phyloP scores from a whole-genome alignment of 2,797 vertebrate species.

The Enteromius afrohamiltoni region DNA sequence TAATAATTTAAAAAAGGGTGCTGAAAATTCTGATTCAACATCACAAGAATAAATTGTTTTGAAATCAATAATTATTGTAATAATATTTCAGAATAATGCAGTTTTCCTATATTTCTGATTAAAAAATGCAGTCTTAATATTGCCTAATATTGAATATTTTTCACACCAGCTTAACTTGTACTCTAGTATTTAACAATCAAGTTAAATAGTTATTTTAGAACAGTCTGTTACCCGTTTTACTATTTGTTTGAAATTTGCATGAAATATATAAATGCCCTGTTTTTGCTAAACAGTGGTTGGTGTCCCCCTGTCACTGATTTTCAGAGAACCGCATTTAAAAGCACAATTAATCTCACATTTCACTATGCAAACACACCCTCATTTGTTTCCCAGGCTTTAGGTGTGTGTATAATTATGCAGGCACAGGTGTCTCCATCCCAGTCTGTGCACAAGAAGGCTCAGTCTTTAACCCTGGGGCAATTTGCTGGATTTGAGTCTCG shows the following conservation, averaged over 20 bases:
- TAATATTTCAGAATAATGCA: not conserved
- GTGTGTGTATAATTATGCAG: conserved; percentile 21
- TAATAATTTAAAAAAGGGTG: not conserved
- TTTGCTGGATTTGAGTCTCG: not conserved
- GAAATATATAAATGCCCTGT: not conserved
- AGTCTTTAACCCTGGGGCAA: not conserved
- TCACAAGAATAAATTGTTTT: not conserved
- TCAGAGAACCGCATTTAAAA: not conserved
- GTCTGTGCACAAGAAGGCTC: not conserved
- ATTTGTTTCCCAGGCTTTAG: not conserved
- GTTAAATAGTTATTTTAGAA: not conserved
- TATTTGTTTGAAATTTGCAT: not conserved
- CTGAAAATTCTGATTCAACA: not conserved
- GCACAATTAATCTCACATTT: not conserved
- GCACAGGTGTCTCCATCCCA: not conserved
- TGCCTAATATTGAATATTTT: not conserved
- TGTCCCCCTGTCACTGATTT: not conserved
- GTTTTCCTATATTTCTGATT: not conserved
- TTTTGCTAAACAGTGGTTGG: not conserved
- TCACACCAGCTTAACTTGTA: not conserved
- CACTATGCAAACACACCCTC: not conserved
- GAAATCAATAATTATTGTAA: not conserved
- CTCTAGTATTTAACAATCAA: not conserved
- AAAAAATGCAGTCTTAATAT: not conserved
- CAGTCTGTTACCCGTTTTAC: not conserved